phyloP scores from a whole-genome alignment of 2,888 invertebrate species.

The Andrena trimmerana region DNA sequence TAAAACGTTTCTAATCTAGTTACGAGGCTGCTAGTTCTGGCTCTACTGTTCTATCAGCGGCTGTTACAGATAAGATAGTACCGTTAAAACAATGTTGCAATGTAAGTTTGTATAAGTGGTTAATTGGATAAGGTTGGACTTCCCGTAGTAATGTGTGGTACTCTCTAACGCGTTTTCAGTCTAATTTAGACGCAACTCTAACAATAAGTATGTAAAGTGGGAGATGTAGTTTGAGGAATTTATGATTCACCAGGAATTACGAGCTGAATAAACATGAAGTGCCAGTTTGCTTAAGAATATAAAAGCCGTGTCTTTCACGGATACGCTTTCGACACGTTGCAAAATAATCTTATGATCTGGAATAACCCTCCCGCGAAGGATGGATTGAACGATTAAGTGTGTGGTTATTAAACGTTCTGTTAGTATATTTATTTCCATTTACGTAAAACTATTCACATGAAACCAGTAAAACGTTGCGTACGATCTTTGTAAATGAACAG shows the following conservation, averaged over 20 bases:
- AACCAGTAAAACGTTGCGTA: too few species aligned
- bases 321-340: not conserved
- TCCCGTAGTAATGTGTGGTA: not conserved
- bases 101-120: not conserved
- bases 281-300: not conserved
- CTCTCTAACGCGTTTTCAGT: not conserved
- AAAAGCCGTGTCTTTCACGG: not conserved
- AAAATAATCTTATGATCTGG: not conserved
- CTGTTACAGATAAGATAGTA: constrained; percentile 34
- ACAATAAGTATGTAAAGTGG: constrained; percentile 1
- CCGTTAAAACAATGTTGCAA: constrained; percentile 5
- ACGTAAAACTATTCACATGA: not conserved
- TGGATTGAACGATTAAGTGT: not conserved
- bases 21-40: constrained; percentile 4
- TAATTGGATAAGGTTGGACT: not conserved
- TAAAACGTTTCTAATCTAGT: constrained; percentile 23
- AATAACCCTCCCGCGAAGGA: not conserved
- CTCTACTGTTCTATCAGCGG: not conserved
- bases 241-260: constrained; percentile 4
- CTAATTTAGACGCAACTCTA: not conserved
- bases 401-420: not conserved
- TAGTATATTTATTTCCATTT: not conserved
- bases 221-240: not conserved
- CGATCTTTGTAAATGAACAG: too few species aligned
- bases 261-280: constrained; percentile 1